These are phyloP conservation scores for Anneissia japonica DNA, from an alignment of 35 echinoderm and acorn worm genomes.

Conservation along the genomic window DNA sequence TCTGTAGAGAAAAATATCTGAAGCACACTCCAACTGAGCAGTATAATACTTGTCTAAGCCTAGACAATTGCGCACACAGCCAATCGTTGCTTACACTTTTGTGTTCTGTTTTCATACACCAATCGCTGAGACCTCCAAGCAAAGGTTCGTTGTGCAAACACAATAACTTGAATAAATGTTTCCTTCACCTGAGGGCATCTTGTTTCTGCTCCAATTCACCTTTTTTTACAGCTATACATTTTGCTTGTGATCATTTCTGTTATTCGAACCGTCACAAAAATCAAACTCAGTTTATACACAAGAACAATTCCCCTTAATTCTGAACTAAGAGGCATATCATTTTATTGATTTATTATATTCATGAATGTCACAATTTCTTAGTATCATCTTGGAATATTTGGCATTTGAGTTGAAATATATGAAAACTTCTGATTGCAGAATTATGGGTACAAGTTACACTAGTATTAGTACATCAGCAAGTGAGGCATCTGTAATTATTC, in stretches of 20 bases:
- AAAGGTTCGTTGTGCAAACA: not conserved
- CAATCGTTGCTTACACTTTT: not conserved
- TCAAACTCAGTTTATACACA: not conserved
- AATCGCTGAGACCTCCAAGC: not conserved
- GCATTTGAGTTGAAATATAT: too few relatives aligned
- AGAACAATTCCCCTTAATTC: not conserved
- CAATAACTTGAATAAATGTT: not conserved
- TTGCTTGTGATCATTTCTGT: not conserved
- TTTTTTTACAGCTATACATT: not conserved
- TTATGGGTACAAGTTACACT: too few relatives aligned
- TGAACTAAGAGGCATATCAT: not conserved
- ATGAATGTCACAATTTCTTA: not conserved
- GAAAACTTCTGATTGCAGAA: too few relatives aligned
- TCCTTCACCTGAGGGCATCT: not conserved
- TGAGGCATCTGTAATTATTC: too few relatives aligned
- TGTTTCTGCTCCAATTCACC: not conserved
- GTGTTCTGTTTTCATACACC: not conserved
- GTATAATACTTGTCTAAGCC: too few relatives aligned
- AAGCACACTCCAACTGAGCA: too few relatives aligned
- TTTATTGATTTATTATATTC: not conserved
- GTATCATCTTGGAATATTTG: too few relatives aligned
- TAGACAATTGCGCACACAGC: not conserved
- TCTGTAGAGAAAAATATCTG: too few relatives aligned
- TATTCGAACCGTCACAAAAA: not conserved
- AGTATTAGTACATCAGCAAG: too few relatives aligned